phyloP scores from a whole-genome alignment of 2,797 vertebrate genomes.

The Melanotaenia trifasciata region DNA sequence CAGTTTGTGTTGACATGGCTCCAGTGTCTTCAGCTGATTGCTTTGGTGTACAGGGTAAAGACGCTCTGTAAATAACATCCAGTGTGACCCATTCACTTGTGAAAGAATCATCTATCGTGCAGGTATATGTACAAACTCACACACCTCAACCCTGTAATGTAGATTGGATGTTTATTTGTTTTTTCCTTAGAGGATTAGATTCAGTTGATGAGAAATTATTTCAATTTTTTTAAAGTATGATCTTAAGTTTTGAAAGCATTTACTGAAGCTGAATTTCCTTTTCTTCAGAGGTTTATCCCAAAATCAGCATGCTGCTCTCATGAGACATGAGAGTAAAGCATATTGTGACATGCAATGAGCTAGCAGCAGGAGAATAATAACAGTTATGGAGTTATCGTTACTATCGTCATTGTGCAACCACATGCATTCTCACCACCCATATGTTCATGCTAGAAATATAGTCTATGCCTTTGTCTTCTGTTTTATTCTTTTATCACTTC shows the following conservation, averaged over 20 bases:
- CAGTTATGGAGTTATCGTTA: constrained; percentile 32
- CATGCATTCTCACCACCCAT: constrained; percentile 45
- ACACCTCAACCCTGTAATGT: neutral
- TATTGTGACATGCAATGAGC: constrained; percentile 11
- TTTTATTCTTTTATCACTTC: constrained; percentile 58
- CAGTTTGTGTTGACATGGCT: constrained; percentile 47
- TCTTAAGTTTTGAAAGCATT: neutral
- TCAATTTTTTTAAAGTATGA: neutral
- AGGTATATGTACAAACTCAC: constrained; percentile 1
- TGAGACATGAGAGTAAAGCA: constrained; percentile 4
- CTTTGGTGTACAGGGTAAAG: constrained; percentile 29
- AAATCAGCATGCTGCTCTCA: constrained; percentile 22
- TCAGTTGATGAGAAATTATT: neutral
- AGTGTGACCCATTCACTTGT: constrained; percentile 52
- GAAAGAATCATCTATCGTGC: constrained; percentile 21
- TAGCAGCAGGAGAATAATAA: constrained; percentile 37
- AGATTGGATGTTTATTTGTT: too few species aligned
- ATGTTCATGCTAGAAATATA: constrained; percentile 47
- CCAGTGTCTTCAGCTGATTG: constrained; percentile 47
- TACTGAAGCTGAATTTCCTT: constrained; percentile 5
- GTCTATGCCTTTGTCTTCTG: constrained; percentile 43
- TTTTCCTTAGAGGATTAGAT: neutral
- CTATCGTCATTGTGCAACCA: constrained; percentile 27
- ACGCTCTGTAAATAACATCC: constrained; percentile 51
- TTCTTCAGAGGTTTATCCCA: constrained; percentile 18